Conservation (phyloP, 1,140 invertebrate genomes). For the Calephelis nemesis region DNA sequence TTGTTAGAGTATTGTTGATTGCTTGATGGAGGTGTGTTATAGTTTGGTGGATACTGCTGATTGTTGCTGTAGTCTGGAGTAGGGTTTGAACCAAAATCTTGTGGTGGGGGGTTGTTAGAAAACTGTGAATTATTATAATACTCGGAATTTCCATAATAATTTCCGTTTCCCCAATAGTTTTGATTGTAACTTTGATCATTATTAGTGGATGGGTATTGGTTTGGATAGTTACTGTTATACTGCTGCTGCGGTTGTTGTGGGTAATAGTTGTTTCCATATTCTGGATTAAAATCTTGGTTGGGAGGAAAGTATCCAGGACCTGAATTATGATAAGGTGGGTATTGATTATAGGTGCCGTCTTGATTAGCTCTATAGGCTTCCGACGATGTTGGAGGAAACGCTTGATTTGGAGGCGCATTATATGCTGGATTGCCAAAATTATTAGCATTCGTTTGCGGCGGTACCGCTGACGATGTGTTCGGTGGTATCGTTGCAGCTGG, state of each 20-base stretch:
- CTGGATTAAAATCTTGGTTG: constrained; percentile 66
- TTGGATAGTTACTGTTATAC: constrained; percentile 56
- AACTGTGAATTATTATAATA: constrained; percentile 70
- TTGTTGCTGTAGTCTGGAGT: constrained; percentile 48
- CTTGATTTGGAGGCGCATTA: constrained; percentile 42
- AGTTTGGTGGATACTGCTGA: constrained; percentile 54
- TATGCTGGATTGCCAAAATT: constrained; percentile 40
- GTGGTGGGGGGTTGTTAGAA: constrained; percentile 47
- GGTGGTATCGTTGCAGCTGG: constrained; percentile 85
- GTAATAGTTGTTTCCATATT: constrained; percentile 65
- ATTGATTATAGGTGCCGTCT: constrained; percentile 44
- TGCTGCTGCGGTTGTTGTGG: constrained; percentile 54
- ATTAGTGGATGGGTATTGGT: constrained; percentile 58
- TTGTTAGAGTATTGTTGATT: constrained; percentile 35
- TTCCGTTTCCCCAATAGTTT: constrained; percentile 63
- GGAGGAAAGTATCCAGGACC: constrained; percentile 60
- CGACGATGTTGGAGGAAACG: constrained; percentile 41
- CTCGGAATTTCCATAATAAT: constrained; percentile 61
- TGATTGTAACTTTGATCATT: constrained; percentile 58
- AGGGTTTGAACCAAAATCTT: constrained; percentile 35
- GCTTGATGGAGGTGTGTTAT: constrained; percentile 39
- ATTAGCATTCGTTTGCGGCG: constrained; percentile 39
- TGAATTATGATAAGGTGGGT: constrained; percentile 59
- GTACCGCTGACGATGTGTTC: constrained; percentile 69
- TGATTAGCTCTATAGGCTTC: constrained; percentile 50